Evolutionary conservation across 2,888 invertebrate species (phyloP).

Genomic region (Dendrolimus pini): DNA sequence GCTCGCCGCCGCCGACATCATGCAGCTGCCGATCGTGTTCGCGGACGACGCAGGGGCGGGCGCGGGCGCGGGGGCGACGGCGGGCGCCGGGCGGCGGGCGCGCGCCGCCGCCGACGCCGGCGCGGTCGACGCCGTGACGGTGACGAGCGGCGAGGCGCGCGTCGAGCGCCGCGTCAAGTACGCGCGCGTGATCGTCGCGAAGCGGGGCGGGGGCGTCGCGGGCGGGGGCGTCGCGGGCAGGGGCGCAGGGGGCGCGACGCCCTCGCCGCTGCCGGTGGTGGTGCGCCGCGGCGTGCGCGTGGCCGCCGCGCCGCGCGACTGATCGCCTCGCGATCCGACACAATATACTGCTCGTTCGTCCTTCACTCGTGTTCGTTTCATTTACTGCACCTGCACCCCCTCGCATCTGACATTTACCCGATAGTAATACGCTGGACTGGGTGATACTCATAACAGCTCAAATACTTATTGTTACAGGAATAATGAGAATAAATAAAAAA

Average conservation of each 20-base stretch:
- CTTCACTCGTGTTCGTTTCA: too few species aligned
- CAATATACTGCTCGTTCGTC: too few species aligned
- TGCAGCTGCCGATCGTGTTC: constrained; percentile 78
- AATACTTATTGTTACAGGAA: too few species aligned
- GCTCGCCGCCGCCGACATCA: constrained; percentile 59
- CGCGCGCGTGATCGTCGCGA: constrained; percentile 51
- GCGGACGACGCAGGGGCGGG: constrained; percentile 72
- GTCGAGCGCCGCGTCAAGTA: constrained; percentile 35
- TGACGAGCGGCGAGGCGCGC: constrained; percentile 14
- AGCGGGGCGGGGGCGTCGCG: constrained; percentile 25
- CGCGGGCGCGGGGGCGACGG: constrained; percentile 8
- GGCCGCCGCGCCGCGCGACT: background rate
- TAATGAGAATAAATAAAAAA: too few species aligned
- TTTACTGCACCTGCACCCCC: too few species aligned
- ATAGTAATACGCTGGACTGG: too few species aligned
- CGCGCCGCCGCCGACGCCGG: constrained; percentile 7
- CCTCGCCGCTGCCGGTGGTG: constrained; percentile 21
- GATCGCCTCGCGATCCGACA: too few species aligned
- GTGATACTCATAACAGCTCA: too few species aligned
- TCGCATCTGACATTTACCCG: too few species aligned
- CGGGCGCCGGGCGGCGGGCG: constrained; percentile 7
- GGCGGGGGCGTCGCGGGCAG: constrained; percentile 15
- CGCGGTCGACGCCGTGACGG: constrained; percentile 8
- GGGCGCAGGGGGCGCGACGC: constrained; percentile 22
- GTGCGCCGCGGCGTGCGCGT: background rate